These are phyloP conservation scores for human (Homo sapiens) DNA, from an alignment of 2,113 vertebrate genomes.

Conservation along the genomic window GRCh38 chrX:145564001-145564500, in stretches of 20 bases:
- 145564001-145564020: constrained; percentile 1
- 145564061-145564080: constrained; percentile 6
- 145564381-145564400: background rate
- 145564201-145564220: background rate
- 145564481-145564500: background rate
- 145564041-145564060: constrained; percentile 29
- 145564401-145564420: background rate
- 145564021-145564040: constrained; percentile 27
- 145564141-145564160: background rate
- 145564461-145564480: background rate
- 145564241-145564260: background rate
- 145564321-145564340: background rate
- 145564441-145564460: background rate
- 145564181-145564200: background rate
- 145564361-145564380: background rate
- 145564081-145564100: background rate
- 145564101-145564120: background rate
- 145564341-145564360: background rate
- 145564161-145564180: background rate
- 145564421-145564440: background rate
- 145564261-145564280: background rate
- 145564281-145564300: background rate
- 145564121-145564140: background rate
- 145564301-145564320: background rate
- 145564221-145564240: background rate